phyloP scores from a whole-genome alignment of 2,888 invertebrate species.

The Tinea pellionella region DNA sequence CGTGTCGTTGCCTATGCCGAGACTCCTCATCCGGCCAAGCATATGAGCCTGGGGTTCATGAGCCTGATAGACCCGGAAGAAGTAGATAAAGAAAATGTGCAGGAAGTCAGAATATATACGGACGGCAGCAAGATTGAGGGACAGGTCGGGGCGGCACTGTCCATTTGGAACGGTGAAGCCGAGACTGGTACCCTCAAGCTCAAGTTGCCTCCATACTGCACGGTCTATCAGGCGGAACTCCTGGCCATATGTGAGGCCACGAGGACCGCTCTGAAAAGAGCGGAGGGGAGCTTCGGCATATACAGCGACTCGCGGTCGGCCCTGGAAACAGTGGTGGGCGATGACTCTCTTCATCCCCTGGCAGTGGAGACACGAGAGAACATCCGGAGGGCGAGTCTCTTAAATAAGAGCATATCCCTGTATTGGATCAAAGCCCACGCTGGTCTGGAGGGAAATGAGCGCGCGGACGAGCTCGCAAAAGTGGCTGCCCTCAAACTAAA shows the following conservation, averaged over 20 bases:
- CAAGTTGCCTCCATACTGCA: neutral
- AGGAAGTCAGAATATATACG: neutral
- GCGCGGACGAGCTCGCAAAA: conserved; percentile 17
- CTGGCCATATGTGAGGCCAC: conserved; percentile 5
- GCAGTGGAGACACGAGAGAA: neutral
- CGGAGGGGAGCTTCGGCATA: neutral
- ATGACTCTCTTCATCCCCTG: neutral
- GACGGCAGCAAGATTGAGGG: conserved; percentile 14
- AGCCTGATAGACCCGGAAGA: too few relatives aligned
- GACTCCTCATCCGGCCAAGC: too few relatives aligned
- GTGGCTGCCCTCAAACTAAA: conserved; percentile 12
- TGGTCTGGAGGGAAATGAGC: conserved; percentile 15
- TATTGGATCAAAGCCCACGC: conserved; percentile 17
- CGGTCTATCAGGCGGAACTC: conserved; percentile 15
- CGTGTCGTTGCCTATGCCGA: too few relatives aligned
- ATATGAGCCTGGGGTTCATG: too few relatives aligned
- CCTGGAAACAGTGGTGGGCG: conserved; percentile 1
- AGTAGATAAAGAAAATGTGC: too few relatives aligned
- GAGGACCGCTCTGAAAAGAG: neutral
- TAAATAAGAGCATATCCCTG: neutral
- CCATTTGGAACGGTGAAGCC: neutral
- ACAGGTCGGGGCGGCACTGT: conserved; percentile 9
- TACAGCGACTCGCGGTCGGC: conserved; percentile 14
- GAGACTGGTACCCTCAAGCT: neutral
- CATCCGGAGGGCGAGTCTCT: neutral